A percentile compares a stretch with the other conserved stretches of the same genome.
These are phyloP conservation scores for Pseudachorutes palmiensis DNA, from an alignment of 1,140 invertebrate genomes.

Conservation along the genomic window DNA sequence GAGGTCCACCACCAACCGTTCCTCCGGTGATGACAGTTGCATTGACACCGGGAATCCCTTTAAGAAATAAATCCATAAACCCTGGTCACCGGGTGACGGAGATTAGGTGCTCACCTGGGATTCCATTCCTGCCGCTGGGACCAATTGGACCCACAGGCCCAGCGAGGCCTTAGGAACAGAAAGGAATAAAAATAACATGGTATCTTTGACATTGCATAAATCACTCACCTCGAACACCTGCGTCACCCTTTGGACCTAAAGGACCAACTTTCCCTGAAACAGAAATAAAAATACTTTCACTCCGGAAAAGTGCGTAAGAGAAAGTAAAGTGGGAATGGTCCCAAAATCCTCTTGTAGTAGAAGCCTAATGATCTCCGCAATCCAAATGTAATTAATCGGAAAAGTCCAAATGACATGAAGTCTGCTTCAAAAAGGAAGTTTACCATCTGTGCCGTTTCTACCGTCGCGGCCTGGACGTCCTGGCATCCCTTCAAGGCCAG, in stretches of 20 bases:
- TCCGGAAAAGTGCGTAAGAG: slow-evolving; percentile 4
- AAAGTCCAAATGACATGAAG: too few species aligned
- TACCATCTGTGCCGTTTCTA: slow-evolving; percentile 60
- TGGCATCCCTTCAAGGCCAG: slow-evolving; percentile 48
- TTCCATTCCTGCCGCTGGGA: slow-evolving; percentile 1
- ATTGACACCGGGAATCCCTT: slow-evolving; percentile 62
- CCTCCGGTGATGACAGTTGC: slow-evolving; percentile 53
- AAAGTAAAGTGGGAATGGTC: background rate
- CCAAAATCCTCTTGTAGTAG: background rate
- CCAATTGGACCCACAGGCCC: background rate
- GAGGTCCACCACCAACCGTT: slow-evolving; percentile 41
- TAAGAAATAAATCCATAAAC: too few species aligned
- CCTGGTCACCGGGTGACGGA: slow-evolving; percentile 49
- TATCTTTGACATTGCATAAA: background rate
- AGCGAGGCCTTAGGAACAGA: background rate
- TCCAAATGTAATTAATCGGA: background rate
- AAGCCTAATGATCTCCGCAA: background rate
- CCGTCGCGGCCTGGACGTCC: slow-evolving; percentile 53
- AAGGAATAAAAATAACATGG: background rate
- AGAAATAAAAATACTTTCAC: slow-evolving; percentile 26
- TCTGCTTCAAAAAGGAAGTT: slow-evolving; percentile 28
- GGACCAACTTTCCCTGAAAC: slow-evolving; percentile 56
- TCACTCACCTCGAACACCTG: slow-evolving; percentile 49
- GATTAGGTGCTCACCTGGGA: slow-evolving; percentile 59
- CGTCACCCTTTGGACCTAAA: slow-evolving; percentile 57